phyloP scores from a whole-genome alignment of 2,113 vertebrate genomes.

The Microcebus lehilahytsara region DNA sequence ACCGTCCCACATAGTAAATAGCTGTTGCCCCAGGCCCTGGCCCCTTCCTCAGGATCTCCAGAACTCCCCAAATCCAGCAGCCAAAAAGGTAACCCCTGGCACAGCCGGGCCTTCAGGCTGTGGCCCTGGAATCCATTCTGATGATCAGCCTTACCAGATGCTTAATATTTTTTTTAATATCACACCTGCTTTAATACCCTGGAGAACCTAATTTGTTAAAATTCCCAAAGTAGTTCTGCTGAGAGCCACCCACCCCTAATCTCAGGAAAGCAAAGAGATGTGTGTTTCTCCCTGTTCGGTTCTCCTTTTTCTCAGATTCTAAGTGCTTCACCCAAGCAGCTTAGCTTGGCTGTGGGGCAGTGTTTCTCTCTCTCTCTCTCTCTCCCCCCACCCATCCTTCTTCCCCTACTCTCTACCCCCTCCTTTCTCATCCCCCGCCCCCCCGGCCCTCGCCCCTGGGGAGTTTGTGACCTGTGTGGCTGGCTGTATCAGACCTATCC shows the following conservation, averaged over 20 bases:
- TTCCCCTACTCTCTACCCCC: too few species aligned
- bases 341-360: slow-evolving; percentile 28
- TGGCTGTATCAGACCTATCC: neutral
- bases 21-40: neutral
- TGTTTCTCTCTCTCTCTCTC: neutral
- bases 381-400: too few species aligned
- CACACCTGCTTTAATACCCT: neutral
- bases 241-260: neutral
- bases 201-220: neutral
- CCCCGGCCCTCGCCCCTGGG: neutral
- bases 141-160: neutral
- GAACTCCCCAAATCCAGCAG: neutral
- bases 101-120: neutral
- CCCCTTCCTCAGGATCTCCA: neutral
- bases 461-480: neutral
- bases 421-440: too few species aligned
- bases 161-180: neutral
- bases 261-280: slow-evolving; percentile 73
- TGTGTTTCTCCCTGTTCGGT: slow-evolving; percentile 21
- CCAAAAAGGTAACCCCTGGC: neutral
- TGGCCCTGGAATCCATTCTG: neutral
- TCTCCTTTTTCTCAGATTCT: neutral
- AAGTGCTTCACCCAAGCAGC: slow-evolving; percentile 53
- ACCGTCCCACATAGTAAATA: neutral
- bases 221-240: neutral